Conservation (phyloP, 2,113 vertebrate genomes). For the Rutilus rutilus region DNA sequence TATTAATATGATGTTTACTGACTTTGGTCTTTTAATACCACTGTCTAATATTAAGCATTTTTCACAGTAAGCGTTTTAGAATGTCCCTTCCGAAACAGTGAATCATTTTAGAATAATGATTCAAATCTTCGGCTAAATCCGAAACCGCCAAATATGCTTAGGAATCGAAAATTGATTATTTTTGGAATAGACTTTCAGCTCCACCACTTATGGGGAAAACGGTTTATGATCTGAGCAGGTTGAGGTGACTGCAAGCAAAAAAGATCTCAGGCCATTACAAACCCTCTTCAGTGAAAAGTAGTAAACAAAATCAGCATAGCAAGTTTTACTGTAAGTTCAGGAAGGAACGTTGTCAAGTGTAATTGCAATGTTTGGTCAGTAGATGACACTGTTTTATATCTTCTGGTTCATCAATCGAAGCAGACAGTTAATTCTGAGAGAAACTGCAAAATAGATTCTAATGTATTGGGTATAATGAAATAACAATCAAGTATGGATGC, state of each 20-base stretch:
- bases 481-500: too few species aligned
- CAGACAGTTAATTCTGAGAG: not conserved
- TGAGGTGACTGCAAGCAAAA: not conserved
- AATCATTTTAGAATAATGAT: too few species aligned
- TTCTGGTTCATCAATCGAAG: not conserved
- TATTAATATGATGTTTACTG: too few species aligned
- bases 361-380: not conserved
- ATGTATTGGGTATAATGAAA: not conserved
- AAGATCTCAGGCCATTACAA: not conserved
- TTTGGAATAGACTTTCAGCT: not conserved
- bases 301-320: too few species aligned
- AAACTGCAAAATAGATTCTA: not conserved
- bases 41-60: too few species aligned
- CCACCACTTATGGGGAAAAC: not conserved
- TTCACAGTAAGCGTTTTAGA: too few species aligned
- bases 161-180: not conserved
- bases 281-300: not conserved
- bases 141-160: not conserved
- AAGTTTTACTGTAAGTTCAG: not conserved
- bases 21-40: too few species aligned
- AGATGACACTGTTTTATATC: not conserved
- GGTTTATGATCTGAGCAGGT: too few species aligned
- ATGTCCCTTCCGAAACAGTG: too few species aligned
- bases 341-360: not conserved
- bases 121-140: too few species aligned